Evolutionary conservation across 2,113 vertebrate genomes (phyloP).

Genomic region (Pedetes capensis): DNA sequence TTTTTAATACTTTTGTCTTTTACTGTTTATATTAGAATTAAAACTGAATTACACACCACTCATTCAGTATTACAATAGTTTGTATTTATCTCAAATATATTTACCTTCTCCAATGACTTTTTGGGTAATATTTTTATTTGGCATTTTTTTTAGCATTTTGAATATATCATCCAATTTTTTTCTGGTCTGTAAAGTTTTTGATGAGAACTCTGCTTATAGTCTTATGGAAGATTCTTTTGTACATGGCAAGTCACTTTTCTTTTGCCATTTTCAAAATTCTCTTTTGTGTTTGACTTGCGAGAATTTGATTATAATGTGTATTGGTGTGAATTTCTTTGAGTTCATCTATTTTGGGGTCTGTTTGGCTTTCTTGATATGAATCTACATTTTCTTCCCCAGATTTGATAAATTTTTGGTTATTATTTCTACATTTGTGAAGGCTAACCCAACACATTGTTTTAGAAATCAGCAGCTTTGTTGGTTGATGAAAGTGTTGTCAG

Average conservation of each 20-base stretch:
- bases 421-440: background rate
- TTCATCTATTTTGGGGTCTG: background rate
- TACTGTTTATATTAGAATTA: background rate
- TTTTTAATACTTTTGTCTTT: background rate
- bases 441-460: background rate
- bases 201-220: background rate
- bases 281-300: background rate
- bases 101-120: background rate
- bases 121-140: background rate
- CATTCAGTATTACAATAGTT: background rate
- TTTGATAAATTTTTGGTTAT: background rate
- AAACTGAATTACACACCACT: background rate
- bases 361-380: background rate
- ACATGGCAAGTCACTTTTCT: background rate
- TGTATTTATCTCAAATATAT: background rate
- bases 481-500: too few relatives aligned
- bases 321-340: background rate
- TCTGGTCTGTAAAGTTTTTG: too few relatives aligned
- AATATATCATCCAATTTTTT: background rate
- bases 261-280: background rate
- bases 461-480: slow-evolving; percentile 8
- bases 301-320: background rate
- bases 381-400: background rate
- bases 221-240: background rate
- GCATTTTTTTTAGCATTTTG: background rate